Evolutionary conservation across 2,888 invertebrate species (phyloP).

Genomic region (Dasysyrphus albostriatus): DNA sequence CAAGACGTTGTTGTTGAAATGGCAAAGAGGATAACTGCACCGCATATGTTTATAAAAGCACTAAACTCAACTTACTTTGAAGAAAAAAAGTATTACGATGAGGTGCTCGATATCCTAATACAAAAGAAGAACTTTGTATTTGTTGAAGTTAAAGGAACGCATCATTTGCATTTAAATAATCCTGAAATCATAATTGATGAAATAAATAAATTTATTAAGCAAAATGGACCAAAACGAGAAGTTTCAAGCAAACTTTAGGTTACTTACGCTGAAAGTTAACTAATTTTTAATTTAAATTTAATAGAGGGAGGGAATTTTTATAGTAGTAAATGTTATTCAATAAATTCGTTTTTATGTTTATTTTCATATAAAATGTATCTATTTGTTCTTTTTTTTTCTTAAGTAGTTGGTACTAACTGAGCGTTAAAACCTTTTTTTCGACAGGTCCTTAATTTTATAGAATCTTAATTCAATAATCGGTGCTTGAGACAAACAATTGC

Average conservation of each 20-base stretch:
- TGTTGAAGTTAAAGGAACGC: conserved; percentile 88
- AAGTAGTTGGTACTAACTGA: too few species aligned
- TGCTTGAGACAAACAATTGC: too few species aligned
- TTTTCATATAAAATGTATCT: too few species aligned
- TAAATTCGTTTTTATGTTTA: background rate
- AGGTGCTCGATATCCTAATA: conserved; percentile 85
- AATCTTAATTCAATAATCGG: too few species aligned
- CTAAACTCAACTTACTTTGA: conserved; percentile 85
- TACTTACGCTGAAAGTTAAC: background rate
- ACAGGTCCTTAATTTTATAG: too few species aligned
- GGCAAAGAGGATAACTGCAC: conserved; percentile 86
- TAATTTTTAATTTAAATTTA: background rate
- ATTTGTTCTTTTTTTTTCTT: too few species aligned
- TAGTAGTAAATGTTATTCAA: background rate
- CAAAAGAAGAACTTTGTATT: conserved; percentile 85
- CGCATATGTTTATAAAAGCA: conserved; percentile 87
- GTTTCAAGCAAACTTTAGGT: conserved; percentile 6
- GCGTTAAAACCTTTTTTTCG: too few species aligned
- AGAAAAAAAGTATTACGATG: conserved; percentile 85
- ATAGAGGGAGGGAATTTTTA: background rate
- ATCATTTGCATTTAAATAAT: conserved; percentile 90
- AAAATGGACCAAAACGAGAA: background rate
- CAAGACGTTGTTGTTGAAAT: conserved; percentile 82
- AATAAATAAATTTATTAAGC: conserved; percentile 85
- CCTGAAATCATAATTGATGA: conserved; percentile 86